A percentile compares a stretch with the other conserved stretches of the same genome.
Conservation (phyloP, 2,113 vertebrate species). For the Galemys pyrenaicus region DNA sequence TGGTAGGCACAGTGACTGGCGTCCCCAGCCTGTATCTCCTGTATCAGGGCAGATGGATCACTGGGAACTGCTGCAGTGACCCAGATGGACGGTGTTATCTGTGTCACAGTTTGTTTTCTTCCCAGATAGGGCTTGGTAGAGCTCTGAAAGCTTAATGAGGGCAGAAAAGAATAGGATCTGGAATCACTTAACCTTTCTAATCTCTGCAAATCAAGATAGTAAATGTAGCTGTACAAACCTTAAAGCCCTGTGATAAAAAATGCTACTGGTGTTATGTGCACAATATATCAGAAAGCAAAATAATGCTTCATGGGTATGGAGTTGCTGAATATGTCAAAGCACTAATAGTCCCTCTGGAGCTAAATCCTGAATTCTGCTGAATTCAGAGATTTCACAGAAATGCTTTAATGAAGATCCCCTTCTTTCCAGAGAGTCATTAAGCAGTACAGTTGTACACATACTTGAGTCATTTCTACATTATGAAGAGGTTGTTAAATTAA, state of each 20-base stretch:
- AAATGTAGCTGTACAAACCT: neutral
- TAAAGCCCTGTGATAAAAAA: neutral
- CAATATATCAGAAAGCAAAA: constrained; percentile 14
- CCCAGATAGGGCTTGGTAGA: constrained; percentile 11
- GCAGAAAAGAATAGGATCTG: constrained; percentile 46
- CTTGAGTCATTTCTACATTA: constrained; percentile 53
- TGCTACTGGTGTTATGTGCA: neutral
- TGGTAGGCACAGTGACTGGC: neutral
- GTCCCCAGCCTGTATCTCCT: neutral
- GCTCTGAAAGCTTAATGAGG: constrained; percentile 62
- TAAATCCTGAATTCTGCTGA: neutral
- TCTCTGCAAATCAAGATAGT: constrained; percentile 34
- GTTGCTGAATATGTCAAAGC: neutral
- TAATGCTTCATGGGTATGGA: neutral
- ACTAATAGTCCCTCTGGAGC: neutral
- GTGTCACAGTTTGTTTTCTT: constrained; percentile 74
- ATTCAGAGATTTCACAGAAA: constrained; percentile 26
- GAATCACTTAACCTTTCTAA: constrained; percentile 51
- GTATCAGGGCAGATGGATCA: constrained; percentile 61
- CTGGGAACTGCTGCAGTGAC: constrained; percentile 60
- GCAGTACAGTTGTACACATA: neutral
- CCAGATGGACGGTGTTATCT: constrained; percentile 73
- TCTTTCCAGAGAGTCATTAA: constrained; percentile 57
- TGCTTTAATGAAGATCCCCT: neutral
- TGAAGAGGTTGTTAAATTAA: constrained; percentile 42